Evolutionary conservation across 2,888 invertebrate genomes (phyloP).

Genomic region (Molanna angustata): DNA sequence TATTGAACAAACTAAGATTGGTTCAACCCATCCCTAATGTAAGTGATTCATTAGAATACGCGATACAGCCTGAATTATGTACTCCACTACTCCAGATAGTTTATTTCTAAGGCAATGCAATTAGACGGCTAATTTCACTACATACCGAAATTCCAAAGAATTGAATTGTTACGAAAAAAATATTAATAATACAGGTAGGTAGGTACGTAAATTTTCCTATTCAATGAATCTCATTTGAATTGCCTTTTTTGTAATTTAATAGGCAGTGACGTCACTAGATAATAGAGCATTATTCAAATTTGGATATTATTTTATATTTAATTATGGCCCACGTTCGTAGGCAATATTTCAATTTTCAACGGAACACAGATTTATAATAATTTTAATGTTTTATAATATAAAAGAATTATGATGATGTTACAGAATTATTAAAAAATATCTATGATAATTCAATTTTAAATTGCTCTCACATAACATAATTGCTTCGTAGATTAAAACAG

Average conservation of each 20-base stretch:
- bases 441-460: too few species aligned
- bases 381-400: too few species aligned
- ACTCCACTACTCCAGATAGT: background rate
- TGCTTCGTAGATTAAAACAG: too few species aligned
- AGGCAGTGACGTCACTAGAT: background rate
- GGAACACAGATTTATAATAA: too few species aligned
- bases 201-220: background rate
- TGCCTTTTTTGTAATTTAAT: background rate
- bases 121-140: background rate
- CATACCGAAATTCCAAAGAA: background rate
- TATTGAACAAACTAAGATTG: too few species aligned
- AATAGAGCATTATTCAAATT: background rate
- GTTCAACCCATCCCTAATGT: background rate
- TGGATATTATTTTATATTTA: background rate
- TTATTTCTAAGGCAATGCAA: background rate
- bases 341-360: too few species aligned
- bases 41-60: background rate
- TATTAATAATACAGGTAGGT: background rate
- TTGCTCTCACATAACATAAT: too few species aligned
- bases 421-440: too few species aligned
- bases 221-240: background rate
- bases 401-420: too few species aligned
- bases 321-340: too few species aligned
- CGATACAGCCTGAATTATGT: background rate
- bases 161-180: background rate